Conservation (phyloP, 2,797 vertebrate genomes). For the Acridotheres tristis region DNA sequence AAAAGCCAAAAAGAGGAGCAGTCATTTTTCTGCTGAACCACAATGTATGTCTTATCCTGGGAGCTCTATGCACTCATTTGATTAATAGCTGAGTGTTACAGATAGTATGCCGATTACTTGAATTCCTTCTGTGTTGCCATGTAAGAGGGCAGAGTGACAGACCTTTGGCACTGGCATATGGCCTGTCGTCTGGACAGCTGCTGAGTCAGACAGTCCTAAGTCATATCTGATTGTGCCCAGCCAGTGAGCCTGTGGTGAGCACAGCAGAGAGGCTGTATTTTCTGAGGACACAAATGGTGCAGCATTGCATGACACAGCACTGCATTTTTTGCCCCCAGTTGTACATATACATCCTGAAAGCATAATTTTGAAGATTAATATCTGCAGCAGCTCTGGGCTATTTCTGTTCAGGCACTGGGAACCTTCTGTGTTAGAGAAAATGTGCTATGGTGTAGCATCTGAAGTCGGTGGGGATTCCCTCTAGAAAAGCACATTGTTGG, state of each 20-base stretch:
- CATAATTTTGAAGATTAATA: not conserved
- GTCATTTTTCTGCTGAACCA: rapidly evolving
- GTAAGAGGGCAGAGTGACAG: not conserved
- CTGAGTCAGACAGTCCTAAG: not conserved
- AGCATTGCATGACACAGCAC: not conserved
- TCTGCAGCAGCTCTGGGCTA: not conserved
- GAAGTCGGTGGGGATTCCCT: not conserved
- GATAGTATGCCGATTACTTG: not conserved
- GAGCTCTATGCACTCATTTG: not conserved
- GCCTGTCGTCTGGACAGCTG: not conserved
- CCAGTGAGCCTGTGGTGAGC: not conserved
- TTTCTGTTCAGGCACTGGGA: not conserved
- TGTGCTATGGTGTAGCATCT: not conserved
- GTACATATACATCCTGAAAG: not conserved
- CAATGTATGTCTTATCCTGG: not conserved
- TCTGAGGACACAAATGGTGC: not conserved
- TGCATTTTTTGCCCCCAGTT: not conserved
- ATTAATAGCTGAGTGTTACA: not conserved
- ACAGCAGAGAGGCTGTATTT: not conserved
- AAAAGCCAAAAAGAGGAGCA: not conserved
- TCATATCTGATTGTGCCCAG: not conserved
- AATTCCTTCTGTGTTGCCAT: not conserved
- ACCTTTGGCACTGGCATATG: not conserved
- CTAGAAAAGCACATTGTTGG: not conserved
- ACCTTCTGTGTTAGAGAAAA: not conserved